Evolutionary conservation across 2,113 vertebrate species (phyloP).

Genomic region (Colaptes auratus): DNA sequence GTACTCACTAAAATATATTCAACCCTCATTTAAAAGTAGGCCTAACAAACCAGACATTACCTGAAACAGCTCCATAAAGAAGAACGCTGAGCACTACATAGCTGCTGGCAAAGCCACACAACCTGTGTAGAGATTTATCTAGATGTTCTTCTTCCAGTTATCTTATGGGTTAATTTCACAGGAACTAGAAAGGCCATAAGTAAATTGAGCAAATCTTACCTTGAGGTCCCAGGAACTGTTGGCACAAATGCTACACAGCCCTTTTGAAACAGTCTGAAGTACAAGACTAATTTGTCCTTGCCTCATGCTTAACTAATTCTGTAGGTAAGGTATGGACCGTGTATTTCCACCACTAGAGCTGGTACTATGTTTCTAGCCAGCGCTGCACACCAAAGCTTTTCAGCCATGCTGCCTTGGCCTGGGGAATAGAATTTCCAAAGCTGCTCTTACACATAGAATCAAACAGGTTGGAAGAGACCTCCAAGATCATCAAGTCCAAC

Average conservation of each 20-base stretch:
- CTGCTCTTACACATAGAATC: too few species aligned
- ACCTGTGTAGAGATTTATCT: not conserved
- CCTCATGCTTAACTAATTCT: not conserved
- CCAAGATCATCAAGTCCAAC: too few species aligned
- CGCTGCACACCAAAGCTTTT: not conserved
- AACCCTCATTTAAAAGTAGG: not conserved
- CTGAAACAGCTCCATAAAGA: not conserved
- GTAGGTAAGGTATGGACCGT: not conserved
- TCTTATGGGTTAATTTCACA: not conserved
- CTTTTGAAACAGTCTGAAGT: not conserved
- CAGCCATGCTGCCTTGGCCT: not conserved
- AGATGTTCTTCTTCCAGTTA: not conserved
- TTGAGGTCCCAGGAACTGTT: not conserved
- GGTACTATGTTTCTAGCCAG: not conserved
- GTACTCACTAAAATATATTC: slow-evolving; percentile 14
- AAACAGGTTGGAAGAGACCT: too few species aligned
- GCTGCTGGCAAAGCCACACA: not conserved
- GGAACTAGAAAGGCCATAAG: not conserved
- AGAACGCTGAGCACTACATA: not conserved
- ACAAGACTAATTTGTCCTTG: not conserved
- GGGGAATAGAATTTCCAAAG: not conserved
- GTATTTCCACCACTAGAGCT: not conserved
- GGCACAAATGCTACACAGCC: not conserved
- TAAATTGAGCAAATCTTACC: not conserved
- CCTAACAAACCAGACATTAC: not conserved